These are phyloP conservation scores for Microctenopoma steveboyesi DNA, from an alignment of 2,797 vertebrate species.

Conservation along the genomic window DNA sequence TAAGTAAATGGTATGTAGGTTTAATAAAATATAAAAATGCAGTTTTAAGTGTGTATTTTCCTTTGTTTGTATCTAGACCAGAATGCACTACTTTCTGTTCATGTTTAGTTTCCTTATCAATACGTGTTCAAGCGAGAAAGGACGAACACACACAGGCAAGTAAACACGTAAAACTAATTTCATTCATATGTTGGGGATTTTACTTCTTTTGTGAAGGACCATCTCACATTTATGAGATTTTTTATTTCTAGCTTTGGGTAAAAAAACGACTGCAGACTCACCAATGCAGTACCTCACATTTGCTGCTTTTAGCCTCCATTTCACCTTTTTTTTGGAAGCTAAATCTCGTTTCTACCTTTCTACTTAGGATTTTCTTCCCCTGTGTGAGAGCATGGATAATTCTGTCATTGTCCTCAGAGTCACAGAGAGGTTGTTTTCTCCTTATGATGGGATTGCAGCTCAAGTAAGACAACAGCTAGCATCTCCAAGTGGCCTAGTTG, in stretches of 20 bases:
- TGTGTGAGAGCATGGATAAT: conserved; percentile 24
- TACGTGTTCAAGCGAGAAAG: not conserved
- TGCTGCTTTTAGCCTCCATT: conserved; percentile 29
- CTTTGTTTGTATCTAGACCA: not conserved
- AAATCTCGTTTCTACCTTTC: conserved; percentile 14
- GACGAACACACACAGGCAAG: not conserved
- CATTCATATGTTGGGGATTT: conserved; percentile 6
- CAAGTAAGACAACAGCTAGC: conserved; percentile 49
- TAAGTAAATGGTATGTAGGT: no score
- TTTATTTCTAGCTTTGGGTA: conserved; percentile 20
- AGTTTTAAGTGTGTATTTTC: not conserved
- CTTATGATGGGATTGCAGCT: conserved; percentile 46
- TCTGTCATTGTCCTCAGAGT: conserved; percentile 46
- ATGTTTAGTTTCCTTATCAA: not conserved
- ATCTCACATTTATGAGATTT: conserved; percentile 4
- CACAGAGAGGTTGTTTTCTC: conserved; percentile 48
- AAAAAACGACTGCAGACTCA: conserved; percentile 15
- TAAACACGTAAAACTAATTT: conserved; percentile 13
- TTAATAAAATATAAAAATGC: no score
- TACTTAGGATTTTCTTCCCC: conserved; percentile 28
- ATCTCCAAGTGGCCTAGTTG: conserved; percentile 39
- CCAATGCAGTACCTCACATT: conserved; percentile 7
- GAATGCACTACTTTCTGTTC: not conserved
- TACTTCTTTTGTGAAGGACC: conserved; percentile 1
- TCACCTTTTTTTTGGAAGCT: conserved; percentile 23